Evolutionary conservation across 1,140 invertebrate genomes (phyloP).

Genomic region (Pseudoatta argentina): DNA sequence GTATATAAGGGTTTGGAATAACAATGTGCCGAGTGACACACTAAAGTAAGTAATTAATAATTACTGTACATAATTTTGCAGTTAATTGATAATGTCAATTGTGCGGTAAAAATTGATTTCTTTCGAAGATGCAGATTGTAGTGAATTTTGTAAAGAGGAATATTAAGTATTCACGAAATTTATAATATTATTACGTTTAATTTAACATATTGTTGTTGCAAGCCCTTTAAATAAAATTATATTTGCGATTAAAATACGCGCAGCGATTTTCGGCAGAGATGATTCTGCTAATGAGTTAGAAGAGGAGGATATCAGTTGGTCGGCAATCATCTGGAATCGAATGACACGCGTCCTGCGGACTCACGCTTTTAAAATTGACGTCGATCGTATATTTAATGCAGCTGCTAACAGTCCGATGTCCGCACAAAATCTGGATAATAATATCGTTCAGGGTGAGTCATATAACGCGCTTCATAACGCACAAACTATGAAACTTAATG

Average conservation of each 20-base stretch:
- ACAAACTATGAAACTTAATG: not conserved
- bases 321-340: conserved; percentile 72
- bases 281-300: conserved; percentile 4
- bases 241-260: not conserved
- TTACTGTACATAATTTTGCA: not conserved
- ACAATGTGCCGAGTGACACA: not conserved
- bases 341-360: conserved; percentile 78
- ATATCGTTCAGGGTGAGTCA: conserved; percentile 75
- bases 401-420: conserved; percentile 43
- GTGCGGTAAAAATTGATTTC: not conserved
- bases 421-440: conserved; percentile 43
- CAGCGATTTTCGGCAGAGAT: conserved; percentile 18
- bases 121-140: not conserved
- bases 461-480: not conserved
- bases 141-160: not conserved
- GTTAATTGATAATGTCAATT: not conserved
- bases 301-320: conserved; percentile 64
- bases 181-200: not conserved
- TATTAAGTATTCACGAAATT: too few relatives aligned
- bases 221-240: not conserved
- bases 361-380: conserved; percentile 81
- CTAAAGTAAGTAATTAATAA: not conserved
- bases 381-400: conserved; percentile 71
- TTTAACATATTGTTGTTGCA: not conserved
- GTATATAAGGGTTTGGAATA: conserved; percentile 5